Percentiles rank a stretch among this genome's conserved stretches.
These are phyloP conservation scores for Belonocnema kinseyi DNA, from an alignment of 1,140 invertebrate genomes.

Conservation along the genomic window DNA sequence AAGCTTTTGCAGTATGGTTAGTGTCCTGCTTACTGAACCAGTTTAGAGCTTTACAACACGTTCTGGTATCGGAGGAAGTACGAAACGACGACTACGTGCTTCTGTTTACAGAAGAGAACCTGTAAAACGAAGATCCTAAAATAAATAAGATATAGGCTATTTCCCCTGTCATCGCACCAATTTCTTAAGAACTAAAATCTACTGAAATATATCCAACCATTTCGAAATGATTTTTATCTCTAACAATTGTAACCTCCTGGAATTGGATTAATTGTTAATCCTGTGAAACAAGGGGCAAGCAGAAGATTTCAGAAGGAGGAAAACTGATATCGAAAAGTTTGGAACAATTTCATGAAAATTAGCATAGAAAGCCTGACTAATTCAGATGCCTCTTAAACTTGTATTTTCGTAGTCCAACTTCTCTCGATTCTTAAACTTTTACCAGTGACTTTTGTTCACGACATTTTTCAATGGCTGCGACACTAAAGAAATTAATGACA, in stretches of 20 bases:
- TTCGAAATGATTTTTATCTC: too few relatives aligned
- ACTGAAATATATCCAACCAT: too few relatives aligned
- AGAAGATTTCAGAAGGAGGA: background rate
- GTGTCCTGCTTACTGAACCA: slow-evolving; percentile 2
- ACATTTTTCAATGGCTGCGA: background rate
- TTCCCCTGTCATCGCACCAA: too few relatives aligned
- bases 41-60: slow-evolving; percentile 20
- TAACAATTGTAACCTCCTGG: too few relatives aligned
- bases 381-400: slow-evolving; percentile 19
- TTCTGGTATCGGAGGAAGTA: background rate
- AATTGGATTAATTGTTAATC: background rate
- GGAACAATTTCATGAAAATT: slow-evolving; percentile 12
- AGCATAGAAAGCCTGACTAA: slow-evolving; percentile 9
- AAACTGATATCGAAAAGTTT: background rate
- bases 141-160: too few relatives aligned
- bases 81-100: slow-evolving; percentile 1
- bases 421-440: background rate
- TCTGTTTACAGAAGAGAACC: background rate
- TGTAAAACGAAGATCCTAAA: too few relatives aligned
- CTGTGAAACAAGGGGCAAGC: slow-evolving; percentile 2
- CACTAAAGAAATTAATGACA: background rate
- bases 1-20: slow-evolving; percentile 5
- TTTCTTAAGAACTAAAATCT: too few relatives aligned
- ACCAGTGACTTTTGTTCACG: background rate
- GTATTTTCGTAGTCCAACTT: slow-evolving; percentile 16